A percentile compares a stretch with the other conserved stretches of the same genome.
These are phyloP conservation scores for Pterophyllum scalare DNA, from an alignment of 2,113 vertebrate species.

Conservation along the genomic window DNA sequence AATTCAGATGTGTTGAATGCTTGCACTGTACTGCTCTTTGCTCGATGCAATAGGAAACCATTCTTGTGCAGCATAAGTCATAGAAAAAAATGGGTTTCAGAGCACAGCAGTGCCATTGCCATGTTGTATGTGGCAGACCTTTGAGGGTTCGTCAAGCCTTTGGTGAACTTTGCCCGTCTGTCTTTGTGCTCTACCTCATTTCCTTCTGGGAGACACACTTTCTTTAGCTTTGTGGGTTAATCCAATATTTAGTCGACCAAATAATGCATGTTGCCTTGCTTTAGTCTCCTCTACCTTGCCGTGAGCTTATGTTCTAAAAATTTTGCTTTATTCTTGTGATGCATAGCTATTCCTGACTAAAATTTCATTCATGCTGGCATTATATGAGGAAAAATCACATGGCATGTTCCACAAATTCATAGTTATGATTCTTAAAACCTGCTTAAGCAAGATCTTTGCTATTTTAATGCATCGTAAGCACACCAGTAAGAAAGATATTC, in stretches of 20 bases:
- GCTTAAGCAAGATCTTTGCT: background rate
- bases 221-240: background rate
- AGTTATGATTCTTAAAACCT: background rate
- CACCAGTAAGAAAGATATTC: background rate
- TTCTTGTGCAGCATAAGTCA: too few species aligned
- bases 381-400: background rate
- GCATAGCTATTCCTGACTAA: conserved; percentile 10
- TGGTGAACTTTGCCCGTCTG: background rate
- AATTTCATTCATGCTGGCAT: background rate
- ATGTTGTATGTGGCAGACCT: background rate
- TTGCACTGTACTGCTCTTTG: background rate
- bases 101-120: too few species aligned
- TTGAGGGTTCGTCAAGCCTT: background rate
- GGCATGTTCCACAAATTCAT: background rate
- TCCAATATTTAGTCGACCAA: conserved; percentile 4
- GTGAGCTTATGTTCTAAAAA: background rate
- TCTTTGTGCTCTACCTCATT: background rate
- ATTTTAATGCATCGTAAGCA: conserved; percentile 5
- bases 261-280: background rate
- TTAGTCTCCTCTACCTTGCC: background rate
- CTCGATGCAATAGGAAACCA: background rate
- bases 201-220: background rate
- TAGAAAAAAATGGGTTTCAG: too few species aligned
- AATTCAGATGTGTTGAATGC: background rate
- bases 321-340: background rate